These are phyloP conservation scores for Phylloscopus trochiloides DNA, from an alignment of 2,113 vertebrate species.

Conservation along the genomic window DNA sequence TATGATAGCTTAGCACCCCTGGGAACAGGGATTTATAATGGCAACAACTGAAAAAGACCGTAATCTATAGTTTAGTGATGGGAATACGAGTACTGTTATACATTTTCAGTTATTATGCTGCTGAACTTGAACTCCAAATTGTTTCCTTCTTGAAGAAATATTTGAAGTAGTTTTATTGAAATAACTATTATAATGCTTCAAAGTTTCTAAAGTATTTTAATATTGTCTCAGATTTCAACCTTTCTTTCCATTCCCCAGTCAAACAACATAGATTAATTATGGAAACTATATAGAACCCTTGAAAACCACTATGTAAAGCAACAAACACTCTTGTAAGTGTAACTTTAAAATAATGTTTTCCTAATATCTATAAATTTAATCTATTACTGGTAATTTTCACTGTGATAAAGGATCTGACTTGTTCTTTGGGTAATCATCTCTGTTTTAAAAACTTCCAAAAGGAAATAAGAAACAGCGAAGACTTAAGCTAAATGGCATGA, in stretches of 20 bases:
- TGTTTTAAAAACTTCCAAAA: conserved; percentile 32
- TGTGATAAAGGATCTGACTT: conserved; percentile 2
- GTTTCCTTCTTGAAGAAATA: conserved; percentile 63
- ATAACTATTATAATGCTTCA: conserved; percentile 45
- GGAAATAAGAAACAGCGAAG: conserved; percentile 3
- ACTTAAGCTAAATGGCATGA: conserved; percentile 9
- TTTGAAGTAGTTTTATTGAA: conserved; percentile 59
- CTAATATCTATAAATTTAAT: conserved; percentile 13
- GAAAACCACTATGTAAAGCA: not conserved
- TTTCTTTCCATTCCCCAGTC: not conserved
- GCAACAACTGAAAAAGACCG: conserved; percentile 50
- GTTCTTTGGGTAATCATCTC: not conserved
- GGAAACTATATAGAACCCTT: not conserved
- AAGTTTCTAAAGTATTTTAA: conserved; percentile 48
- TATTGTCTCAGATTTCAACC: conserved; percentile 36
- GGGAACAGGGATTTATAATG: conserved; percentile 53
- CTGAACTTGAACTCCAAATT: conserved; percentile 63
- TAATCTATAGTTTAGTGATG: conserved; percentile 61
- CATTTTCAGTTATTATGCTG: conserved; percentile 35
- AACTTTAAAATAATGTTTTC: not conserved
- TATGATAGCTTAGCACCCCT: conserved; percentile 29
- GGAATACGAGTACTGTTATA: conserved; percentile 33
- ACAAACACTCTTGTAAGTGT: not conserved
- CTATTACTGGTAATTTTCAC: not conserved
- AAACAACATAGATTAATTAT: conserved; percentile 6